Evolutionary conservation across 1,140 invertebrate species (phyloP).

Genomic region (Scaptomyza pallida): DNA sequence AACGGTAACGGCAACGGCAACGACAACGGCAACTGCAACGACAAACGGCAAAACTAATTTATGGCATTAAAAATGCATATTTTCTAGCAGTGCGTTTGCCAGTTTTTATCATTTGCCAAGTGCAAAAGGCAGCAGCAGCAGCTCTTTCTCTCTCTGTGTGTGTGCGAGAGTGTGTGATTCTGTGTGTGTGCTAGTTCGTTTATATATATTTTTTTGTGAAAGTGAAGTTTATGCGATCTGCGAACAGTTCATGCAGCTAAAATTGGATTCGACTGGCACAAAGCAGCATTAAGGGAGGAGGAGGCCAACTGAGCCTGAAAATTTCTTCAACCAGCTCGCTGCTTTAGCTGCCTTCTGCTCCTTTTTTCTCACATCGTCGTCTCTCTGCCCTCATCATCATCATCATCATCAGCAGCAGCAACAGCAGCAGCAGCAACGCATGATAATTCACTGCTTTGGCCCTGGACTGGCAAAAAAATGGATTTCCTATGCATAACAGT

Average conservation of each 20-base stretch:
- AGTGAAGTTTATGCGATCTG: conserved; percentile 45
- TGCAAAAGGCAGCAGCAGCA: conserved; percentile 31
- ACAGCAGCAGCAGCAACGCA: conserved; percentile 32
- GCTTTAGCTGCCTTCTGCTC: conserved; percentile 6
- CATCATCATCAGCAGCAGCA: conserved; percentile 24
- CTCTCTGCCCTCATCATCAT: neutral
- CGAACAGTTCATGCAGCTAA: conserved; percentile 53
- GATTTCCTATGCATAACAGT: conserved; percentile 70
- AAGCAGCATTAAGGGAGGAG: conserved; percentile 43
- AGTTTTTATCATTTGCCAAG: conserved; percentile 77
- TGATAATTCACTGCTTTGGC: conserved; percentile 62
- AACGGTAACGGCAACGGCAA: conserved; percentile 22
- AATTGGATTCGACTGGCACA: conserved; percentile 73
- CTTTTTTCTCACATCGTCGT: conserved; percentile 8
- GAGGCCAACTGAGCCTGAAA: conserved; percentile 48
- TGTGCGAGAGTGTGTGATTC: no score
- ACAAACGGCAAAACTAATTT: conserved; percentile 79
- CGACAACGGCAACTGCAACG: conserved; percentile 28
- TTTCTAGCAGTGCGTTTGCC: conserved; percentile 75
- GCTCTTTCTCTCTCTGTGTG: conserved; percentile 1
- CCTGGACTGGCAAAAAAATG: conserved; percentile 75
- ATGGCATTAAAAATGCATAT: conserved; percentile 82
- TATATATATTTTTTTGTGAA: conserved; percentile 12
- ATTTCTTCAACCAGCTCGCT: conserved; percentile 14
- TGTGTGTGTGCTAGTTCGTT: neutral